Conservation (phyloP, 2,888 invertebrate genomes). For the Celastrina argiolus region DNA sequence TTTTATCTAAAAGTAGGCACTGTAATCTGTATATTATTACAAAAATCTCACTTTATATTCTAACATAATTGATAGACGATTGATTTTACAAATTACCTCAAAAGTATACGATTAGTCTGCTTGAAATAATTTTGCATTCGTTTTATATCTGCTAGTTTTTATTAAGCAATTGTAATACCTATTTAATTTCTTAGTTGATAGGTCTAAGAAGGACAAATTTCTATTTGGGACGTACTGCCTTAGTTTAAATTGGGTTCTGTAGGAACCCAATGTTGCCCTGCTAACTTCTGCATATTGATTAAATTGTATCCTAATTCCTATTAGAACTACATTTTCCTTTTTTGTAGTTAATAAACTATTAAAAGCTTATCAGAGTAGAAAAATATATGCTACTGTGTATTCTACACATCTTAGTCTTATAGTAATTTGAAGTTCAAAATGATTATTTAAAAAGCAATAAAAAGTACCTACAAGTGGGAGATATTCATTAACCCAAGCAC, state of each 20-base stretch:
- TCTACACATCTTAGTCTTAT: background rate
- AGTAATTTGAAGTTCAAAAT: background rate
- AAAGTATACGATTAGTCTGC: conserved; percentile 12
- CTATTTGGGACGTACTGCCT: background rate
- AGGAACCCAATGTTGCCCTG: too few relatives aligned
- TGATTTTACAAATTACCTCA: conserved; percentile 18
- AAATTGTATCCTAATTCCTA: too few relatives aligned
- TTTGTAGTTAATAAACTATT: too few relatives aligned
- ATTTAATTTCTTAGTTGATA: background rate
- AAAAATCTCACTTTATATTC: too few relatives aligned
- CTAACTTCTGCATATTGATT: too few relatives aligned
- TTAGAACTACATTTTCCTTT: background rate
- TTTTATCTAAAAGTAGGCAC: too few relatives aligned
- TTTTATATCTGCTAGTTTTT: conserved; percentile 1
- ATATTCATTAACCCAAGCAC: too few relatives aligned
- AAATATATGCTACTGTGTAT: background rate
- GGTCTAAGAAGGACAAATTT: background rate
- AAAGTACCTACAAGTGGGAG: background rate
- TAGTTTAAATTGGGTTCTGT: background rate
- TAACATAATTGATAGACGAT: background rate
- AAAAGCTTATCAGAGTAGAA: too few relatives aligned
- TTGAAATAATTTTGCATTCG: background rate
- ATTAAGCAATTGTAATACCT: background rate
- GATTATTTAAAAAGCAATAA: background rate
- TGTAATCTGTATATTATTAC: too few relatives aligned